Evolutionary conservation across 2,113 vertebrate genomes (phyloP), one percentile per base, ranked within the genome.

Genomic region (Vanacampus margaritifer): DNA sequence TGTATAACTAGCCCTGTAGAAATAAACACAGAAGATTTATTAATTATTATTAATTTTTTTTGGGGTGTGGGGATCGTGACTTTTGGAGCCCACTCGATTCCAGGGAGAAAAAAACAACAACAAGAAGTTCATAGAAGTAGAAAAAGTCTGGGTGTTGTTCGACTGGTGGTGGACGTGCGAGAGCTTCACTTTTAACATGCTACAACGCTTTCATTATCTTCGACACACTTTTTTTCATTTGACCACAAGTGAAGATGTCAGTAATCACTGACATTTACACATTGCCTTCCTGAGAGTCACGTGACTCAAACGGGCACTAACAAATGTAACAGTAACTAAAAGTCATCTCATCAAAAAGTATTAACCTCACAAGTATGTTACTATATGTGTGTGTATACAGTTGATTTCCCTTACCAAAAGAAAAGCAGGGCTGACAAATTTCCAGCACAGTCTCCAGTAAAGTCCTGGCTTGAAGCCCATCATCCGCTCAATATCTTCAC

Each of bases 401-500:
- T 50, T 8, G 21, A 41, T 16, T 61, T 24, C 1, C 16, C 96
- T 88, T 75, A 99, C 97, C 95, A 99, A 75, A 60, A 98, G 92
- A 90, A 98, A 98, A 61, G 89, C 89, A 3, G 97, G 97, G 72
- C 97, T 99, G 84, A 98, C 94, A 80, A 96, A 98, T 85, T 99
- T 98, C 97, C 97, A 98, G 84, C 97, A 99, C 45, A 99, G 61
- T 84, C 97, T 94, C 97, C 97, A 99, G 86, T 98, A 99, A n/a
- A 99, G 94, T 48, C 97, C 97, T 32, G 97, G 97, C 88, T 93
- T 98, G 76, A 98, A 99, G 61, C 97, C 97, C 94, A 97, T 96
- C 97, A 99, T 98, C 68, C 91, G 91, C 73, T 98, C 92, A 63
- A 99, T 98, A 73, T 99, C 97, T 64, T 95, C 93, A 66, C 96